These are phyloP conservation scores for Capitulum mitella DNA, from an alignment of 2,888 invertebrate species.

Conservation along the genomic window DNA sequence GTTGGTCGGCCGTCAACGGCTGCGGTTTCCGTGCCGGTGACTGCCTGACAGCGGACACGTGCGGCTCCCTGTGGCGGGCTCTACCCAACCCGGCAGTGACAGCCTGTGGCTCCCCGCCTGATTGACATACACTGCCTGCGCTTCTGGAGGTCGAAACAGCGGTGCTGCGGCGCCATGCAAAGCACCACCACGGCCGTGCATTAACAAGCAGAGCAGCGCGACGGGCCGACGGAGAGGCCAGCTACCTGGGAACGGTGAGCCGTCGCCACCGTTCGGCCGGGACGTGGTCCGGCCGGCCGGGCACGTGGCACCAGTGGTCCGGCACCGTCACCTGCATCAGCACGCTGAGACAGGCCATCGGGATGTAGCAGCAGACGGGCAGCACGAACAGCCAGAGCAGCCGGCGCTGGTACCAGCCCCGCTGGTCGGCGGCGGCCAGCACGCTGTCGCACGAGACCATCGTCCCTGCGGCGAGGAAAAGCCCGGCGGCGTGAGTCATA, in stretches of 20 bases:
- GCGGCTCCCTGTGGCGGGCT: too few relatives aligned
- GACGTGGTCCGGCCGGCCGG: conserved; percentile 48
- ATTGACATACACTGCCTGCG: too few relatives aligned
- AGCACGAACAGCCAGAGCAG: conserved; percentile 46
- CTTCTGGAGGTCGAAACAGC: too few relatives aligned
- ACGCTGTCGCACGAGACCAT: conserved; percentile 40
- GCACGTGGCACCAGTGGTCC: conserved; percentile 54
- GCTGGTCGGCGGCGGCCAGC: conserved; percentile 50
- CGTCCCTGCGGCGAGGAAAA: background rate
- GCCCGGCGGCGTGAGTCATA: too few relatives aligned
- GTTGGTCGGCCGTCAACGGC: too few relatives aligned
- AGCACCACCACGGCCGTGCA: too few relatives aligned
- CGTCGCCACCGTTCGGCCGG: conserved; percentile 49
- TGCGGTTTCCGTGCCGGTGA: too few relatives aligned
- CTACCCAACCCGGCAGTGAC: too few relatives aligned
- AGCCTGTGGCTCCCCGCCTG: too few relatives aligned
- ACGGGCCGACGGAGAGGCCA: background rate
- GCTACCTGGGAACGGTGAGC: conserved; percentile 47
- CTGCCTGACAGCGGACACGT: too few relatives aligned
- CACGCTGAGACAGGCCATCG: conserved; percentile 30
- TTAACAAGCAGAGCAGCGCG: too few relatives aligned
- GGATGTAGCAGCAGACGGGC: conserved; percentile 48
- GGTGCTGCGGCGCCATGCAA: too few relatives aligned
- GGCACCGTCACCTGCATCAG: conserved; percentile 52
- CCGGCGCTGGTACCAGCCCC: conserved; percentile 51